Evolutionary conservation across 35 echinoderm and acorn worm species (phyloP).

Genomic region (Apostichopus californicus): DNA sequence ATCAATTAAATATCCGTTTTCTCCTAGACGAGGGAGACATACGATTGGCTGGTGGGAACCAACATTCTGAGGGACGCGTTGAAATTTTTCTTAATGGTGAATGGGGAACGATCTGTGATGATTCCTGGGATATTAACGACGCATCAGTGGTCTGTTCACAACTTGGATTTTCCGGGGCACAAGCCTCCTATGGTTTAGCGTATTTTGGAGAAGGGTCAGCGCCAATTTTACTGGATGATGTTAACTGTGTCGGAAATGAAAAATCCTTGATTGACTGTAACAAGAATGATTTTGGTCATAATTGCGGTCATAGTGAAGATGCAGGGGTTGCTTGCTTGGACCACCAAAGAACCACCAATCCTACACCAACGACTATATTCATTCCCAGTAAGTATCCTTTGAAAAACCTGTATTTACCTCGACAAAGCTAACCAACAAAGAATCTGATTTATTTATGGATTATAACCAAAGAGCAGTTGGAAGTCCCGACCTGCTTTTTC

Average conservation of each 20-base stretch:
- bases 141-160: conserved; percentile 55
- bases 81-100: conserved; percentile 49
- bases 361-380: background rate
- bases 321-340: conserved; percentile 49
- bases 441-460: no score
- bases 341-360: background rate
- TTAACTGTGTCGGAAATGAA: conserved; percentile 61
- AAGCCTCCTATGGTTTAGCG: background rate
- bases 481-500: no score
- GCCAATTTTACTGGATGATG: conserved; percentile 33
- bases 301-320: conserved; percentile 63
- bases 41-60: no score
- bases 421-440: no score
- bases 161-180: conserved; percentile 42
- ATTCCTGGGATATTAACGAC: conserved; percentile 27
- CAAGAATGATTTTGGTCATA: background rate
- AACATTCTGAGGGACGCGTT: conserved; percentile 25
- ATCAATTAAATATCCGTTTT: no score
- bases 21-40: no score
- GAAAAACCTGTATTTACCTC: no score
- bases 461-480: no score
- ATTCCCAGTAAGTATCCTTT: background rate
- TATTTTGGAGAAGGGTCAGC: conserved; percentile 21
- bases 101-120: conserved; percentile 63
- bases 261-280: conserved; percentile 17